Percentiles rank a stretch among this genome's conserved stretches.
These are phyloP conservation scores for Riparia riparia DNA, from an alignment of 2,113 vertebrate genomes.

Conservation along the genomic window DNA sequence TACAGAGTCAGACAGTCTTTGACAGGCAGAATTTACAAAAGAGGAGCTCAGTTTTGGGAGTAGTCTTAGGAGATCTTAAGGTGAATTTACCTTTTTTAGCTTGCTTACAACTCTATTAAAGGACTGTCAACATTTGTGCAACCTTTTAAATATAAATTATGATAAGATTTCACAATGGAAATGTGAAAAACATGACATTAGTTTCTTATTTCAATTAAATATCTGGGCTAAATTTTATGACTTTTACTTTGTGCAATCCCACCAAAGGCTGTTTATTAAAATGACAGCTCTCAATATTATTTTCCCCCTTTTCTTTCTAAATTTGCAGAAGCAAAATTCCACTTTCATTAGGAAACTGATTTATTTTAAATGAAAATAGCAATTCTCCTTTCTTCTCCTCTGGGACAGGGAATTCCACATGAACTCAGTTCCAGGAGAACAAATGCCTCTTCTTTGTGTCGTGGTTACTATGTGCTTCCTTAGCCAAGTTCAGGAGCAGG, in stretches of 20 bases:
- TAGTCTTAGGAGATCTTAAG: neutral
- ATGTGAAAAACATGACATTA: neutral
- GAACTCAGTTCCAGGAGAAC: neutral
- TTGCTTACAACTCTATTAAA: neutral
- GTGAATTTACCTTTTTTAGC: neutral
- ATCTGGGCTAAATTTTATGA: slow-evolving; percentile 21
- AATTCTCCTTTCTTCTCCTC: neutral
- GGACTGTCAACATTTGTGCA: neutral
- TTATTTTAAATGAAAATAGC: neutral
- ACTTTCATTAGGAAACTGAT: neutral
- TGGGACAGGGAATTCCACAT: neutral
- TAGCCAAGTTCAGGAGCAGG: neutral
- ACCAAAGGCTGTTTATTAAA: slow-evolving; percentile 18
- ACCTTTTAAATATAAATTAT: neutral
- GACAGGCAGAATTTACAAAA: neutral
- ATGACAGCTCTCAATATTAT: neutral
- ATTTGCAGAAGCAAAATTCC: neutral
- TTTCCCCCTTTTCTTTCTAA: neutral
- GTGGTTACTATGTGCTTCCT: neutral
- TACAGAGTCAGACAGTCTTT: neutral
- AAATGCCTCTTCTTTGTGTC: neutral
- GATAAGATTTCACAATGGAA: neutral
- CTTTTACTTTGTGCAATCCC: slow-evolving; percentile 6
- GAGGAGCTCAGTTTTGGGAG: neutral
- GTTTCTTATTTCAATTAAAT: neutral